Percentiles rank a stretch among this genome's conserved stretches.
These are phyloP conservation scores for Pangasianodon hypophthalmus DNA, from an alignment of 2,113 vertebrate species.

Conservation along the genomic window DNA sequence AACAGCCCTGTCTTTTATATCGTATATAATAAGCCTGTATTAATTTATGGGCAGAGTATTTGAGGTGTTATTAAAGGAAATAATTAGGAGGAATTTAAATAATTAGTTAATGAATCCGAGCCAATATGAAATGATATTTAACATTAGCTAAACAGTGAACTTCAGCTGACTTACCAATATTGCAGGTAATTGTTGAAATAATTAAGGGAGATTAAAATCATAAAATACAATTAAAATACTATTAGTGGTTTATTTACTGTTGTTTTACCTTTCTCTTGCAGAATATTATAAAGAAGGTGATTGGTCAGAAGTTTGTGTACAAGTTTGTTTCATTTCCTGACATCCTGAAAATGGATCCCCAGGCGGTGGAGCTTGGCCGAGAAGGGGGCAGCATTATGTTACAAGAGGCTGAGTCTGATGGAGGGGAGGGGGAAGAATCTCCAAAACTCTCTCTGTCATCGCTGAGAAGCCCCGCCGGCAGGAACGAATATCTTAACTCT, in stretches of 20 bases:
- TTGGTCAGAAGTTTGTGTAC: conserved; percentile 91
- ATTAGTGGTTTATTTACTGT: background rate
- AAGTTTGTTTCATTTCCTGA: conserved; percentile 92
- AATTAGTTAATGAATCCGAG: background rate
- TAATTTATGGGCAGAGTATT: background rate
- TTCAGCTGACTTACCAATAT: background rate
- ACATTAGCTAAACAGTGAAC: background rate
- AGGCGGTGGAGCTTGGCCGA: conserved; percentile 80
- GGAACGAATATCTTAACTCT: conserved; percentile 87
- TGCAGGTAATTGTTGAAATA: background rate
- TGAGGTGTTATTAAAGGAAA: background rate
- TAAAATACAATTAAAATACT: background rate
- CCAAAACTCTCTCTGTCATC: conserved; percentile 78
- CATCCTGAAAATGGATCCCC: conserved; percentile 88
- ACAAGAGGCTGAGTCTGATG: conserved; percentile 78
- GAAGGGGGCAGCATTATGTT: conserved; percentile 82
- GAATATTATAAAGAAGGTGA: conserved; percentile 95
- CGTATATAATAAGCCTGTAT: background rate
- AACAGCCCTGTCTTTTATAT: background rate
- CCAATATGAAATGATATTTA: background rate
- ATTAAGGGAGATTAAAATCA: background rate
- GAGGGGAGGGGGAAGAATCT: conserved; percentile 69
- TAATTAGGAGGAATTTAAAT: background rate
- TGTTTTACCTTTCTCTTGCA: conserved; percentile 61
- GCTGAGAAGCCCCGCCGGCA: conserved; percentile 74